phyloP scores from a whole-genome alignment of 2,113 vertebrate genomes.

The Solea solea region DNA sequence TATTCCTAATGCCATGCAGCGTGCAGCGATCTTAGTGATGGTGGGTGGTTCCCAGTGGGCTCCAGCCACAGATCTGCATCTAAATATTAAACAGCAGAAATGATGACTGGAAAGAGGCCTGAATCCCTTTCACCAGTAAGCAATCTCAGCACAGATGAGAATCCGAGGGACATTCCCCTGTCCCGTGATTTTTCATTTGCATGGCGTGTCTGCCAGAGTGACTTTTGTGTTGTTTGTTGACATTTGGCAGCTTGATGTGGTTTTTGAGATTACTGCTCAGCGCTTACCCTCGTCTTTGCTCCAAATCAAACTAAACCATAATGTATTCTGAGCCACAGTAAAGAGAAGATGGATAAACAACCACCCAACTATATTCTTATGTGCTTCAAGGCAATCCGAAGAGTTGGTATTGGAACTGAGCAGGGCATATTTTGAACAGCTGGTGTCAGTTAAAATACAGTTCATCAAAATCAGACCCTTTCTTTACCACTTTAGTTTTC shows the following conservation, averaged over 20 bases:
- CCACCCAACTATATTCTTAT: not conserved
- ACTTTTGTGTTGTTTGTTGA: conserved; percentile 70
- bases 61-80: conserved; percentile 46
- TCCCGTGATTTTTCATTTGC: conserved; percentile 54
- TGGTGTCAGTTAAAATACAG: not conserved
- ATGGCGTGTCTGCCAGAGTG: conserved; percentile 53
- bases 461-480: no score
- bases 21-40: conserved; percentile 53
- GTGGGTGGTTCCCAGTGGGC: conserved; percentile 58
- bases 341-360: conserved; percentile 5
- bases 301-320: conserved; percentile 42
- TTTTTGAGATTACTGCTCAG: conserved; percentile 57
- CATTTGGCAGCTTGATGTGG: conserved; percentile 70
- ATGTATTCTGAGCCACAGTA: conserved; percentile 24
- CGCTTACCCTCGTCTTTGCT: conserved; percentile 22
- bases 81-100: conserved; percentile 49
- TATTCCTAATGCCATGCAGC: conserved; percentile 61
- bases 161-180: conserved; percentile 16
- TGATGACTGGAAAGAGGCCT: conserved; percentile 28
- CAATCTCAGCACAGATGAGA: conserved; percentile 3
- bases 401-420: not conserved
- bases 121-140: conserved; percentile 4
- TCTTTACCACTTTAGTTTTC: not conserved
- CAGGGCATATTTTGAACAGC: not conserved
- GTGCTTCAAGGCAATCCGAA: not conserved